phyloP scores from a whole-genome alignment of 2,888 invertebrate species.

The Stenodema calcarata region DNA sequence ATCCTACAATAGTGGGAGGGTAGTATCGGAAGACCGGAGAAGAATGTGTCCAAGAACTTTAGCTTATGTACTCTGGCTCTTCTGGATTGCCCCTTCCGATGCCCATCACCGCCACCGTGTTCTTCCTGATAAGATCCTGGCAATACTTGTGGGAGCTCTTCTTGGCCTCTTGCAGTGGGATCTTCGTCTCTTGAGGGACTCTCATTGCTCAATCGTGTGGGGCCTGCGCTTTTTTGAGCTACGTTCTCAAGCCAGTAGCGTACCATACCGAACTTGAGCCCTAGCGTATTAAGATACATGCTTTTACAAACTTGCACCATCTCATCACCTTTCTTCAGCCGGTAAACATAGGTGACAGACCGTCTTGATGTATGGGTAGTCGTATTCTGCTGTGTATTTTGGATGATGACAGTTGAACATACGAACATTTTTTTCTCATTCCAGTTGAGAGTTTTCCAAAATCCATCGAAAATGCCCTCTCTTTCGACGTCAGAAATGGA shows the following conservation, averaged over 20 bases:
- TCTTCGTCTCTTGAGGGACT: not conserved
- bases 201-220: not conserved
- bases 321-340: not conserved
- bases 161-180: not conserved
- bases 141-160: not conserved
- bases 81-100: not conserved
- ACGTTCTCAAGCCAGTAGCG: not conserved
- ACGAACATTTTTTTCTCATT: not conserved
- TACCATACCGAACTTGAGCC: not conserved
- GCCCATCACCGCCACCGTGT: no score
- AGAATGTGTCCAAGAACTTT: not conserved
- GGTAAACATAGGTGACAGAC: not conserved
- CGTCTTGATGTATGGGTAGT: not conserved
- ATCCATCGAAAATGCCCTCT: not conserved
- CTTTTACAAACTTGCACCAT: not conserved
- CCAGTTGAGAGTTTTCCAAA: not conserved
- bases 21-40: not conserved
- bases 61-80: not conserved
- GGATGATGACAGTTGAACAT: not conserved
- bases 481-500: not conserved
- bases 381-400: not conserved
- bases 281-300: not conserved
- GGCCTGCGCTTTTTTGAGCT: not conserved
- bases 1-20: slow-evolving; percentile 1
- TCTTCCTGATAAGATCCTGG: not conserved